Evolutionary conservation across 2,888 invertebrate species (phyloP).

Genomic region (Harmothoe impar): DNA sequence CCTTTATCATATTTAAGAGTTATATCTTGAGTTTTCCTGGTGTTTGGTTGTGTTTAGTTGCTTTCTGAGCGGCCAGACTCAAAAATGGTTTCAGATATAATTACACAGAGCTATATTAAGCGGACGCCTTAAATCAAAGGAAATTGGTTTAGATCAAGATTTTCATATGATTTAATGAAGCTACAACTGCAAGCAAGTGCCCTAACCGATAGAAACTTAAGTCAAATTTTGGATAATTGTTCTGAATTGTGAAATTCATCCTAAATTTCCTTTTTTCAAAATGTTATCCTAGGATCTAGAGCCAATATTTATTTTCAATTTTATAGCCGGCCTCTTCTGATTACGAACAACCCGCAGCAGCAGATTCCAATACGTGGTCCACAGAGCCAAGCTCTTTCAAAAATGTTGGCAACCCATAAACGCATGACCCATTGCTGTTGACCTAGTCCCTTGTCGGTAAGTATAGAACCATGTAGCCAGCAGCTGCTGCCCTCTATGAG

Average conservation of each 20-base stretch:
- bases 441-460: not conserved
- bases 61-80: constrained; percentile 33
- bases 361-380: not conserved
- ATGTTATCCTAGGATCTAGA: no score
- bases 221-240: no score
- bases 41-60: constrained; percentile 18
- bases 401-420: not conserved
- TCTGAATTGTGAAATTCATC: no score
- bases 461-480: not conserved
- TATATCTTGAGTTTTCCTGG: not conserved
- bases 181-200: no score
- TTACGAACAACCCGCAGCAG: not conserved
- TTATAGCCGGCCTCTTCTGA: constrained; percentile 4
- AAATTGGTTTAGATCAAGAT: no score
- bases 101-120: no score
- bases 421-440: not conserved
- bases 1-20: not conserved
- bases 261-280: no score
- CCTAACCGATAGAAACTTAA: no score
- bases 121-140: no score
- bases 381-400: not conserved
- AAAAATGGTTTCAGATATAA: no score
- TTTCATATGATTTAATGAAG: no score
- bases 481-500: not conserved
- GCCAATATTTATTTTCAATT: not conserved